Evolutionary conservation across 1,140 invertebrate species (phyloP).

Genomic region (Atta texana): DNA sequence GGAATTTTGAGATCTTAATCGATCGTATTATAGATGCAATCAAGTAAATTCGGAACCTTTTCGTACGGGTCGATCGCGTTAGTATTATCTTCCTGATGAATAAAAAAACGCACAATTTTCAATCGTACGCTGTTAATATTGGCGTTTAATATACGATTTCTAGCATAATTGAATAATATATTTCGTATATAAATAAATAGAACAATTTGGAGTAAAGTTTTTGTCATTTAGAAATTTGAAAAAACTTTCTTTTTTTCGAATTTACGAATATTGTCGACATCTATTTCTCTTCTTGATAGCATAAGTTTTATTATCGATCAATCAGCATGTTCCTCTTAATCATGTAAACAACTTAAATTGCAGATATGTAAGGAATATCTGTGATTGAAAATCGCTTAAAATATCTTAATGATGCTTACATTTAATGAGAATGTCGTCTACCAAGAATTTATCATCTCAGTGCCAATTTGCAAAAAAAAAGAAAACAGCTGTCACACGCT

Average conservation of each 20-base stretch:
- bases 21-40: constrained; percentile 28
- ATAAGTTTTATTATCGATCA: constrained; percentile 36
- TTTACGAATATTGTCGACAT: constrained; percentile 25
- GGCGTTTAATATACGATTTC: constrained; percentile 51
- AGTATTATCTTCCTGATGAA: constrained; percentile 55
- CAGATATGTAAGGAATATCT: background rate
- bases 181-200: constrained; percentile 36
- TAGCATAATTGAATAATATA: constrained; percentile 48
- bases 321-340: constrained; percentile 1
- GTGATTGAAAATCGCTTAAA: background rate
- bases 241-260: background rate
- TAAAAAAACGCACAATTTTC: constrained; percentile 48
- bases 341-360: background rate
- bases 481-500: background rate
- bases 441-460: constrained; percentile 32
- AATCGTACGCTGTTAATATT: constrained; percentile 11
- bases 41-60: constrained; percentile 18
- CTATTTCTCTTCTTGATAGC: constrained; percentile 22
- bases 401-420: background rate
- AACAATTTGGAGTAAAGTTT: constrained; percentile 34
- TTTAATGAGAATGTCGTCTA: constrained; percentile 1
- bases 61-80: constrained; percentile 16
- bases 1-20: constrained; percentile 26
- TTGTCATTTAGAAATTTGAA: constrained; percentile 7
- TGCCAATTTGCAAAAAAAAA: constrained; percentile 33